Percentiles rank a stretch among this genome's conserved stretches.
Evolutionary conservation across 2,113 vertebrate genomes (phyloP).

Genomic region (Mungos mungo): DNA sequence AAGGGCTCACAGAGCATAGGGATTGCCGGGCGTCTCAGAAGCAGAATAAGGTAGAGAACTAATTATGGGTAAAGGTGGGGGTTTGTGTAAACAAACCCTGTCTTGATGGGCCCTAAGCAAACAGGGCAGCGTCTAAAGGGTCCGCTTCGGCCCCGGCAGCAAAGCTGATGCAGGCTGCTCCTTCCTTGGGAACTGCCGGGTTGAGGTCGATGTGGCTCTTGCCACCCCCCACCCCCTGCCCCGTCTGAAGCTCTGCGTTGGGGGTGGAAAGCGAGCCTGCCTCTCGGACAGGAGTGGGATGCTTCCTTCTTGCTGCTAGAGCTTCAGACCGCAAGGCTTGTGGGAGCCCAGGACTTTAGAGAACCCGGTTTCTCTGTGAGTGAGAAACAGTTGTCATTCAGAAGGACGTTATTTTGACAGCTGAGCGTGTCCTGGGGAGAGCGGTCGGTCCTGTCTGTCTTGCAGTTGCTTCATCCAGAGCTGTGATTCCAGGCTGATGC

Average conservation of each 20-base stretch:
- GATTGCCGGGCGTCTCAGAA: fast-evolving
- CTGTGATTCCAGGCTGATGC: not conserved
- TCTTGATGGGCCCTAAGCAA: not conserved
- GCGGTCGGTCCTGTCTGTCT: fast-evolving
- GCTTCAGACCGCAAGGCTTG: not conserved
- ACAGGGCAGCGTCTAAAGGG: not conserved
- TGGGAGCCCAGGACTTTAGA: not conserved
- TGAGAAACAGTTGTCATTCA: not conserved
- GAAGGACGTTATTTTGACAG: not conserved
- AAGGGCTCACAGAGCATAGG: not conserved
- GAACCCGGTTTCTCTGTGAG: not conserved
- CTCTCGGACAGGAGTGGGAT: not conserved
- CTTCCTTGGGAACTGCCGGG: not conserved
- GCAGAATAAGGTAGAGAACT: not conserved
- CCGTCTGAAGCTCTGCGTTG: not conserved
- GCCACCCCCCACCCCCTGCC: no score
- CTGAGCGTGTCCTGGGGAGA: not conserved
- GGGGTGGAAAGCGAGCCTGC: not conserved
- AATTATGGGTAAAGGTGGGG: fast-evolving
- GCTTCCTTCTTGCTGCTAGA: not conserved
- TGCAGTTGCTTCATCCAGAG: no score
- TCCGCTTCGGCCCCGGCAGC: not conserved
- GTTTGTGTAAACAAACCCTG: fast-evolving
- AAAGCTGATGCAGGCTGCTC: not conserved
- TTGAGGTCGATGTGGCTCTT: no score